A percentile compares a stretch with the other conserved stretches of the same genome.
Evolutionary conservation across 1,140 invertebrate species (phyloP).

Genomic region (Brachionus rubens): DNA sequence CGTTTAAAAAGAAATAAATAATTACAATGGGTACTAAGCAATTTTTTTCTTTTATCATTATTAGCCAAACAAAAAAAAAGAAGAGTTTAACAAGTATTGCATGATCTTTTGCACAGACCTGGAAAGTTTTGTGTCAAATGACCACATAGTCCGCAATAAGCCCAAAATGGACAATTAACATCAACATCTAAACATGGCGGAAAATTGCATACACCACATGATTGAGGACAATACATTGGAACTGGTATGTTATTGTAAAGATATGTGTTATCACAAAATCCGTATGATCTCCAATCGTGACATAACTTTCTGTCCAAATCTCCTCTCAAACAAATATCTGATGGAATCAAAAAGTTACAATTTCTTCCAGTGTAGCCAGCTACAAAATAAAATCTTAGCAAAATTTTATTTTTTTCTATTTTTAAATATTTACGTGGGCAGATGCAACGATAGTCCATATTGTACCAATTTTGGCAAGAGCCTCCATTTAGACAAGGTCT

Average conservation of each 20-base stretch:
- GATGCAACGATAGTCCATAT: background rate
- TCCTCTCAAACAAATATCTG: slow-evolving; percentile 24
- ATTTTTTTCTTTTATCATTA: too few species aligned
- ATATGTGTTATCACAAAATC: slow-evolving; percentile 25
- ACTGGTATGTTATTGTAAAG: slow-evolving; percentile 18
- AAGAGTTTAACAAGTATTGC: background rate
- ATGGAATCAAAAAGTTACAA: slow-evolving; percentile 15
- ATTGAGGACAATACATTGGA: slow-evolving; percentile 8
- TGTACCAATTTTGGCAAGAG: slow-evolving; percentile 22
- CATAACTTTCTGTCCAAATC: slow-evolving; percentile 3
- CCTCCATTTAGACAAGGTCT: slow-evolving; percentile 39
- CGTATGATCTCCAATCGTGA: background rate
- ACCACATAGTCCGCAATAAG: background rate
- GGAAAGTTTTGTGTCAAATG: background rate
- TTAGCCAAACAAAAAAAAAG: too few species aligned
- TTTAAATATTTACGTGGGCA: slow-evolving; percentile 3
- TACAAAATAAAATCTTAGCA: background rate
- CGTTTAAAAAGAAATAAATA: too few species aligned
- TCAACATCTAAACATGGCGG: slow-evolving; percentile 2
- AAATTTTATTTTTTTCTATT: background rate
- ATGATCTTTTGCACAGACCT: slow-evolving; percentile 22
- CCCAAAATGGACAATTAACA: slow-evolving; percentile 14
- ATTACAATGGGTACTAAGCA: too few species aligned
- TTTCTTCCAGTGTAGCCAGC: background rate
- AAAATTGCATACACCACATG: slow-evolving; percentile 19